These are phyloP conservation scores for Lepidotrigona ventralis DNA, from an alignment of 1,140 invertebrate species.

Conservation along the genomic window DNA sequence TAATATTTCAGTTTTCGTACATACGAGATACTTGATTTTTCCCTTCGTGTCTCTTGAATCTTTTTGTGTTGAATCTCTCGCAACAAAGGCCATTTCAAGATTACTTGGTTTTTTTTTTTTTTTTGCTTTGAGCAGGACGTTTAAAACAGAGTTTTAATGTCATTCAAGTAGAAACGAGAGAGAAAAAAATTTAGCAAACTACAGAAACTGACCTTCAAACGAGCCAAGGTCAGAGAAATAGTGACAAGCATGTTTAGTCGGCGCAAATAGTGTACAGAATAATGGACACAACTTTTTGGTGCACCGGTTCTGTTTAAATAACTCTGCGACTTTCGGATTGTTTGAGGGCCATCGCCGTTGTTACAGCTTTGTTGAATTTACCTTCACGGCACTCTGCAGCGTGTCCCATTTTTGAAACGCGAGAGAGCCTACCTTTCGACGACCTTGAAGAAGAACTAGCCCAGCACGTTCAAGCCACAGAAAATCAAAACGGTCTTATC, in stretches of 20 bases:
- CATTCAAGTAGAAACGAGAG: too few relatives aligned
- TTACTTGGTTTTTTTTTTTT: background rate
- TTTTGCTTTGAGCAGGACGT: background rate
- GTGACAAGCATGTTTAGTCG: background rate
- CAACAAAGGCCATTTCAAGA: background rate
- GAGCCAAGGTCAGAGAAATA: background rate
- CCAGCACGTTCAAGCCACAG: too few relatives aligned
- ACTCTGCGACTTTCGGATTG: background rate
- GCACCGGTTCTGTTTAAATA: slow-evolving; percentile 11
- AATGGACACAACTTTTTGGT: background rate
- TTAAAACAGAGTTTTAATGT: background rate
- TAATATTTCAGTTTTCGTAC: background rate
- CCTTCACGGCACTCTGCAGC: background rate
- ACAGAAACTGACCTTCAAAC: background rate
- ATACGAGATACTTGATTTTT: background rate
- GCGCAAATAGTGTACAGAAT: background rate
- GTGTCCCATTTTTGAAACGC: background rate
- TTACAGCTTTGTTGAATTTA: background rate
- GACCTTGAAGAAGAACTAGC: background rate
- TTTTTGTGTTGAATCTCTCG: background rate
- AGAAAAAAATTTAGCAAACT: background rate
- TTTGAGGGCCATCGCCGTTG: background rate
- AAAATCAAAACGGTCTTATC: too few relatives aligned
- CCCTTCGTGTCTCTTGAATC: too few relatives aligned
- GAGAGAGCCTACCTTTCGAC: background rate